phyloP scores from a whole-genome alignment of 2,797 vertebrate genomes.

The Thaleichthys pacificus region DNA sequence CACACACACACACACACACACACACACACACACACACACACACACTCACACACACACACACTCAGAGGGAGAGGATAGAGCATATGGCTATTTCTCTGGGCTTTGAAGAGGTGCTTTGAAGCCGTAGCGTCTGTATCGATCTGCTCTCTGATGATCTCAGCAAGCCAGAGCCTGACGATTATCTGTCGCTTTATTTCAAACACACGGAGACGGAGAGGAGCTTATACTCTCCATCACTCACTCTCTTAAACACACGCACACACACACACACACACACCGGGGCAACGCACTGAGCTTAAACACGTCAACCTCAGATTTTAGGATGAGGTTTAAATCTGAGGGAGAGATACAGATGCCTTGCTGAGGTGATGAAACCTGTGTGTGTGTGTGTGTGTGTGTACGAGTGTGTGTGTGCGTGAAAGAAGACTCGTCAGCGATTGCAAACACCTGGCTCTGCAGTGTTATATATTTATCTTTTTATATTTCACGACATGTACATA shows the following conservation, averaged over 20 bases:
- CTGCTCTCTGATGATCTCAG: constrained; percentile 22
- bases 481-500: too few species aligned
- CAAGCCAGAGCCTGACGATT: constrained; percentile 17
- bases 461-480: too few species aligned
- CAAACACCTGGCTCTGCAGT: background rate
- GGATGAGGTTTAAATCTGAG: constrained; percentile 62
- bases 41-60: background rate
- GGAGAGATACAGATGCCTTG: constrained; percentile 29
- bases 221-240: constrained; percentile 55
- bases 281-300: constrained; percentile 52
- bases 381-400: background rate
- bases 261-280: too few species aligned
- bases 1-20: constrained; percentile 21
- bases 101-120: constrained; percentile 18
- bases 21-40: constrained; percentile 4
- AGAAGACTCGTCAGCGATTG: background rate
- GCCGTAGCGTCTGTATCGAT: constrained; percentile 20
- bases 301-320: constrained; percentile 66
- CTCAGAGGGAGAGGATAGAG: constrained; percentile 43
- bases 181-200: constrained; percentile 18
- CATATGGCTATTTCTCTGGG: constrained; percentile 70
- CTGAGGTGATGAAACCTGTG: background rate
- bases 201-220: constrained; percentile 53
- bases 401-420: background rate
- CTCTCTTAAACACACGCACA: constrained; percentile 25